Percentiles rank a stretch among this genome's conserved stretches.
phyloP scores from a whole-genome alignment of 2,888 invertebrate species.

The Chrysina gloriosa region DNA sequence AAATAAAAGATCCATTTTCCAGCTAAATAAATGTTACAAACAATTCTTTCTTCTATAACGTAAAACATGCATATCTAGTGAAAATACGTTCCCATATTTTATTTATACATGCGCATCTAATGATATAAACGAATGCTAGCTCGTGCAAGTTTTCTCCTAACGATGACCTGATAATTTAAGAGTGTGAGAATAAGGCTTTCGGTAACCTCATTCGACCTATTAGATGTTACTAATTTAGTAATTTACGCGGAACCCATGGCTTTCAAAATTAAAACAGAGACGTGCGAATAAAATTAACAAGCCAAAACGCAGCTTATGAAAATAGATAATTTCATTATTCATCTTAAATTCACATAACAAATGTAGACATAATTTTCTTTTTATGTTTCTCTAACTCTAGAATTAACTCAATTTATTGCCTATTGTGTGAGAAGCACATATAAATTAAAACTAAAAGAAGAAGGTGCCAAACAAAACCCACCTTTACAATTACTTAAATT shows the following conservation, averaged over 20 bases:
- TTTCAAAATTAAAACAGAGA: neutral
- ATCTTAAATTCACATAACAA: constrained; percentile 1
- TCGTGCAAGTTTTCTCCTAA: constrained; percentile 1
- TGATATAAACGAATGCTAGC: neutral
- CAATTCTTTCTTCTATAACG: too few species aligned
- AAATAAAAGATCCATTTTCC: too few species aligned
- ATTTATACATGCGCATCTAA: neutral
- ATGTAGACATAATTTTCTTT: neutral
- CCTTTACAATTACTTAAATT: too few species aligned
- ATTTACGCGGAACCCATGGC: neutral
- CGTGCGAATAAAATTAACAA: constrained; percentile 10
- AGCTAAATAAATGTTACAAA: too few species aligned
- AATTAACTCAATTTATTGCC: constrained; percentile 3
- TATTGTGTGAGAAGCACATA: constrained; percentile 2
- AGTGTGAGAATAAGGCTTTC: constrained; percentile 28
- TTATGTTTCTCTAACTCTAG: neutral
- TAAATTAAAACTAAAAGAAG: constrained; percentile 7
- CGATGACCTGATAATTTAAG: constrained; percentile 6
- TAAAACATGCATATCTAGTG: too few species aligned
- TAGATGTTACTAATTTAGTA: constrained; percentile 16
- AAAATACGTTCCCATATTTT: neutral
- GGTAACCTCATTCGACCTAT: constrained; percentile 1
- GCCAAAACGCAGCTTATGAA: neutral
- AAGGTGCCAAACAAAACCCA: neutral
- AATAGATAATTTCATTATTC: neutral